Conservation (phyloP, 2,113 vertebrate species). For the Malurus alboscapulatus region DNA sequence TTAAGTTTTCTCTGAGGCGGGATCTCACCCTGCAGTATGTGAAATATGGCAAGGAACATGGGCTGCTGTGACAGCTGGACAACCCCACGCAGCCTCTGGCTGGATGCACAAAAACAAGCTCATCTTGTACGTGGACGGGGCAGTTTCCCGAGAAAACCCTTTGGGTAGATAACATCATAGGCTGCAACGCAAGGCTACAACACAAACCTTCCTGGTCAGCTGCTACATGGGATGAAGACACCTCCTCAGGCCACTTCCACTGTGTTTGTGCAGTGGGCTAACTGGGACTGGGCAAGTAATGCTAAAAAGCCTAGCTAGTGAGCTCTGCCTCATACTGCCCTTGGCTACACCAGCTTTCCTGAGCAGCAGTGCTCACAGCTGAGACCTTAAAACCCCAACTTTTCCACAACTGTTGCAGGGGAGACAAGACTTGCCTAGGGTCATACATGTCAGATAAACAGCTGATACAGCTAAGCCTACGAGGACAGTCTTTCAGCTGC, state of each 20-base stretch:
- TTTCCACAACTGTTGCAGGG: background rate
- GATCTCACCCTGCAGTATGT: background rate
- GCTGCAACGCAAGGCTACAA: background rate
- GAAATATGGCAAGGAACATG: background rate
- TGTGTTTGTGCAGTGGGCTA: background rate
- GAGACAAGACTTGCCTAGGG: background rate
- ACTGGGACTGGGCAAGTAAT: background rate
- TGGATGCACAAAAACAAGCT: background rate
- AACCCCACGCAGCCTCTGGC: background rate
- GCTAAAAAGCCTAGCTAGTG: background rate
- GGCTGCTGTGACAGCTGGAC: background rate
- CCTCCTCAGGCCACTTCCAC: background rate
- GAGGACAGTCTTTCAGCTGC: background rate
- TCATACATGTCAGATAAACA: rapidly evolving
- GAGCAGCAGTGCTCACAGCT: background rate
- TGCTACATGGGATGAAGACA: background rate
- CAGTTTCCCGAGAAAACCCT: background rate
- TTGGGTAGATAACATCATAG: background rate
- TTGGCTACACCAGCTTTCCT: background rate
- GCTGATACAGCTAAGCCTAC: background rate
- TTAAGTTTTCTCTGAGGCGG: background rate
- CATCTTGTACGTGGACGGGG: rapidly evolving
- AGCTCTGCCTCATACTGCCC: background rate
- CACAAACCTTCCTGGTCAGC: background rate
- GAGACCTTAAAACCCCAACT: background rate